Evolutionary conservation across 2,797 vertebrate species (phyloP), one percentile per base, ranked within the genome.

Genomic region (Miichthys miiuy): DNA sequence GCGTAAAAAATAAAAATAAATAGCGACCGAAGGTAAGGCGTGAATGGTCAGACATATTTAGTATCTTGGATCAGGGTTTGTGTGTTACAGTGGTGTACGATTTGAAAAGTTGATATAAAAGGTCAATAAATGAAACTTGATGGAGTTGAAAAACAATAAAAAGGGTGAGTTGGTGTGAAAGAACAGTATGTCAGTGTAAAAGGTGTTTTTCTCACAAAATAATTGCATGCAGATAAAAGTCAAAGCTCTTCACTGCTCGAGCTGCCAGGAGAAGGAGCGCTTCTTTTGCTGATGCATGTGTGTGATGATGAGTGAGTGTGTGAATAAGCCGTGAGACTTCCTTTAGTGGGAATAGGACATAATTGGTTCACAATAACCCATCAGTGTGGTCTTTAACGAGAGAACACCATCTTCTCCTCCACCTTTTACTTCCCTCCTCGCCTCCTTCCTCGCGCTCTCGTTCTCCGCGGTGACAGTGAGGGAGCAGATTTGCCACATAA

Each of bases 281-380:
- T 65, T 78, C 69, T 81, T 75, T 73, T 72, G 51, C 69, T 75
- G 81, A 82, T 76, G 79, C 61, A 48, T 72, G 76, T 41, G 74
- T 82, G 77, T 70, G 74, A 82, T 56, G 58, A 73, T 25, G 68
- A 67, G 69, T 16, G 67, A 51, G 67, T 34, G 66, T 61, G 69
- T n/a, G 60, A 67, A 76, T 66, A 66, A 86, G 76, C 68, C 70
- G 74, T 2, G 71, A 84, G 88, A 87, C 69, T 85, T 86, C 86
- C 85, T 87, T 82, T 64, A 72, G 77, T 58, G 76, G 74, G 77
- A 87, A 87, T 79, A 65, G 65, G 68, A 83, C 79, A 76, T 90
- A 88, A 93, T 88, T 90, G 88, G 88, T 75, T 91, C 82, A 80
- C 81, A 89, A 85, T 83, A 84, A 79, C 57, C 79, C 82, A 86